Evolutionary conservation across 2,888 invertebrate species (phyloP).

Genomic region (Tetanocera ferruginea): DNA sequence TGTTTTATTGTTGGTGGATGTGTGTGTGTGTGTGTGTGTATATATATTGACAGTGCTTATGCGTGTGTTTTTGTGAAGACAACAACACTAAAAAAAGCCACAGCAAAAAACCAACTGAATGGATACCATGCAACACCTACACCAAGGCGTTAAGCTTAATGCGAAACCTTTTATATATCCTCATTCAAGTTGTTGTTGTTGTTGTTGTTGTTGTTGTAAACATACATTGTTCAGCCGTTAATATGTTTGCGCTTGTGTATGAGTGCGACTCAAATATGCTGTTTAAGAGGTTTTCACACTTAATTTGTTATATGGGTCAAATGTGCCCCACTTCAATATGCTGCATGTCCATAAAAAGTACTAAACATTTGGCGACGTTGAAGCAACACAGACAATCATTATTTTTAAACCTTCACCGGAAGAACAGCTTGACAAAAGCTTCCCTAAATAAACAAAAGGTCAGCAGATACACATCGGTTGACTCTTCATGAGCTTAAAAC

Average conservation of each 20-base stretch:
- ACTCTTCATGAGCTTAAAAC: no score
- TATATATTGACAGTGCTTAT: neutral
- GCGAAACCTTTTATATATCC: slow-evolving; percentile 43
- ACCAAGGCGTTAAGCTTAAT: slow-evolving; percentile 34
- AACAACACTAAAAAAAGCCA: neutral
- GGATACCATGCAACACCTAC: neutral
- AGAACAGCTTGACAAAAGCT: no score
- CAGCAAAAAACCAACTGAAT: neutral
- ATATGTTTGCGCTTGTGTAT: neutral
- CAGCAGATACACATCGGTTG: no score
- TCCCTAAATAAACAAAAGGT: no score
- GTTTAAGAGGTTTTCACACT: slow-evolving; percentile 43
- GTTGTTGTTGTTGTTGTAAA: neutral
- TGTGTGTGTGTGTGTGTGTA: neutral
- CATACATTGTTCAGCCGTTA: neutral
- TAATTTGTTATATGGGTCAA: slow-evolving; percentile 46
- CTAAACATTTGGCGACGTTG: neutral
- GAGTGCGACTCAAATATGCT: slow-evolving; percentile 1
- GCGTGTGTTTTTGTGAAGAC: neutral
- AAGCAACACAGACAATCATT: neutral
- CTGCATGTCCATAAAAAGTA: no score
- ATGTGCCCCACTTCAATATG: neutral
- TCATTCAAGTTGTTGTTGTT: neutral
- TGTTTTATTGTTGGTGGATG: slow-evolving; percentile 43
- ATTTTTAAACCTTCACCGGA: no score